Evolutionary conservation across 1,140 invertebrate genomes (phyloP).

Genomic region (Hormaphis cornu): DNA sequence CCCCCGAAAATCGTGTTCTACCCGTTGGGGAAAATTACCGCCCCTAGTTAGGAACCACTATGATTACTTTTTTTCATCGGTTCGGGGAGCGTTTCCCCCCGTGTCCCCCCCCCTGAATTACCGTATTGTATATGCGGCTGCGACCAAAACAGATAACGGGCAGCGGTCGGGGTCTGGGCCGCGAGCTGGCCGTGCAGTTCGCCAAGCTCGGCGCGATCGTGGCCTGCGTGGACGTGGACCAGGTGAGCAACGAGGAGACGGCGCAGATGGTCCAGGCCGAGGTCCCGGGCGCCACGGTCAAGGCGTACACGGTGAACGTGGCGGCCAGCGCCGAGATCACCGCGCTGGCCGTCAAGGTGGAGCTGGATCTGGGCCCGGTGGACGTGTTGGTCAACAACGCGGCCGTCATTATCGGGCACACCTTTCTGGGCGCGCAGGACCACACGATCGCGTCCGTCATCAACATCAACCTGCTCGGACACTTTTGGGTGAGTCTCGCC

Average conservation of each 20-base stretch:
- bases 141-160: slow-evolving; percentile 51
- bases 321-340: slow-evolving; percentile 39
- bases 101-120: background rate
- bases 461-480: slow-evolving; percentile 34
- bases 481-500: slow-evolving; percentile 35
- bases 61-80: background rate
- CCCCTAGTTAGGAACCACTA: background rate
- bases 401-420: slow-evolving; percentile 39
- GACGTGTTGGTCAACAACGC: slow-evolving; percentile 44
- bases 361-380: slow-evolving; percentile 41
- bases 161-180: slow-evolving; percentile 57
- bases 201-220: slow-evolving; percentile 51
- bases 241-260: slow-evolving; percentile 46
- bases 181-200: slow-evolving; percentile 53
- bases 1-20: background rate
- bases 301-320: slow-evolving; percentile 42
- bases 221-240: slow-evolving; percentile 56
- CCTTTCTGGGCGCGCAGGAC: slow-evolving; percentile 59
- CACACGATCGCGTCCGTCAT: slow-evolving; percentile 28
- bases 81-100: too few species aligned
- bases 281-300: background rate
- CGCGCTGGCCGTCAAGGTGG: slow-evolving; percentile 39
- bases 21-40: background rate
- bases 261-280: slow-evolving; percentile 40
- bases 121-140: background rate